These are phyloP conservation scores for Metopia argyrocephala DNA, from an alignment of 2,888 invertebrate genomes.

Conservation along the genomic window DNA sequence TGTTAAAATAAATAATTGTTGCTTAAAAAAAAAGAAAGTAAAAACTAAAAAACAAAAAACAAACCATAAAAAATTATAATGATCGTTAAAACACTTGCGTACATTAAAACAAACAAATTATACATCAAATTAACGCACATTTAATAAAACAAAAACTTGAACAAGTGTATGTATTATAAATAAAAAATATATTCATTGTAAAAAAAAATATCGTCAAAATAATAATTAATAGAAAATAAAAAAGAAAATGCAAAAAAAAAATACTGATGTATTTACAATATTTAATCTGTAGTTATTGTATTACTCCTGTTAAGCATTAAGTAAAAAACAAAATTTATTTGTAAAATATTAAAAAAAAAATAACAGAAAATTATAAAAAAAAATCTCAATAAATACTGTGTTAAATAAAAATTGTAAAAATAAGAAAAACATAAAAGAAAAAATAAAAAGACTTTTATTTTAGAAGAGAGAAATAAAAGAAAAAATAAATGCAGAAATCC, in stretches of 20 bases:
- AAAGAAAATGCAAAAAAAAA: constrained; percentile 20
- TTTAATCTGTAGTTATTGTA: constrained; percentile 47
- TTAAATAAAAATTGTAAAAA: constrained; percentile 50
- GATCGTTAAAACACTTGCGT: constrained; percentile 43
- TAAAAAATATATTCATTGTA: constrained; percentile 7
- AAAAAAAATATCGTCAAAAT: not conserved
- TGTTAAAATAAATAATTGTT: constrained; percentile 55
- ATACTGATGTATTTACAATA: constrained; percentile 48
- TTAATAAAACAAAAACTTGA: constrained; percentile 1
- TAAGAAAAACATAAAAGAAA: not conserved
- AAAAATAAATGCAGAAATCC: too few species aligned
- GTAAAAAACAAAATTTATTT: constrained; percentile 43
- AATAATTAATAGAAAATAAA: constrained; percentile 36
- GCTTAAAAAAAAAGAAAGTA: constrained; percentile 31
- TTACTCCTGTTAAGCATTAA: constrained; percentile 56
- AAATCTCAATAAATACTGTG: constrained; percentile 51
- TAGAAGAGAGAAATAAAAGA: too few species aligned
- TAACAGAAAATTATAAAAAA: constrained; percentile 22
- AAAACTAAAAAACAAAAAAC: not conserved
- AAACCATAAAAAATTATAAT: constrained; percentile 22
- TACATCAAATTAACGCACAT: constrained; percentile 1
- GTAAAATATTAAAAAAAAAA: constrained; percentile 43
- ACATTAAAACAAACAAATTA: not conserved
- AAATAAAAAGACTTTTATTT: too few species aligned
- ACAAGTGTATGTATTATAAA: constrained; percentile 14